A percentile compares a stretch with the other conserved stretches of the same genome.
phyloP scores from a whole-genome alignment of 1,140 invertebrate species.

The Nymphalis io region DNA sequence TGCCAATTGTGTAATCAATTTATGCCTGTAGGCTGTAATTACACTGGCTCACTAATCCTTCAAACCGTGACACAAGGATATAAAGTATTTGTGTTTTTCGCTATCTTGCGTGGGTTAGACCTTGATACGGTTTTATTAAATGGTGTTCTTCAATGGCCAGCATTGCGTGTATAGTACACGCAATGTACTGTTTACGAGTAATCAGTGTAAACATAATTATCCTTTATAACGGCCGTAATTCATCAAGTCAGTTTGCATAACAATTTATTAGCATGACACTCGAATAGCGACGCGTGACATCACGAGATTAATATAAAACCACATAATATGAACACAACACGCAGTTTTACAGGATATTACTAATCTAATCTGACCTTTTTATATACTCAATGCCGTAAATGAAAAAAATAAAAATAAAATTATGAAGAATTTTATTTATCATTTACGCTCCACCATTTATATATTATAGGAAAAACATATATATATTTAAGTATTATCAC shows the following conservation, averaged over 20 bases:
- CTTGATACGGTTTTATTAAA: too few relatives aligned
- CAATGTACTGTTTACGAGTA: too few relatives aligned
- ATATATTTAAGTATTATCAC: too few relatives aligned
- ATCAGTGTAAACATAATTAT: conserved; percentile 1
- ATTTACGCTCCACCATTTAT: background rate
- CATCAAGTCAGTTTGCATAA: background rate
- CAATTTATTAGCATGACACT: background rate
- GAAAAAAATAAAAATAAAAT: background rate
- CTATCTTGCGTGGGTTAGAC: too few relatives aligned
- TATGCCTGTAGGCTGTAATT: too few relatives aligned
- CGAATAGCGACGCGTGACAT: background rate
- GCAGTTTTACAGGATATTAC: conserved; percentile 1
- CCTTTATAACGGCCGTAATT: background rate
- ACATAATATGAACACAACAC: background rate
- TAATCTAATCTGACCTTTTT: conserved; percentile 9
- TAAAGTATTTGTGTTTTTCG: too few relatives aligned
- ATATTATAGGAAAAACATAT: too few relatives aligned
- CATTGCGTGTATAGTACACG: too few relatives aligned
- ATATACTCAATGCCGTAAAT: background rate
- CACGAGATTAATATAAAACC: background rate
- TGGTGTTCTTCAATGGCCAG: too few relatives aligned
- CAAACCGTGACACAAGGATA: too few relatives aligned
- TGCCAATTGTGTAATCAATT: too few relatives aligned
- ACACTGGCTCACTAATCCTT: too few relatives aligned
- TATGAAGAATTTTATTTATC: background rate